phyloP scores from a whole-genome alignment of 2,888 invertebrate species.

The Chrysolina haemoptera region DNA sequence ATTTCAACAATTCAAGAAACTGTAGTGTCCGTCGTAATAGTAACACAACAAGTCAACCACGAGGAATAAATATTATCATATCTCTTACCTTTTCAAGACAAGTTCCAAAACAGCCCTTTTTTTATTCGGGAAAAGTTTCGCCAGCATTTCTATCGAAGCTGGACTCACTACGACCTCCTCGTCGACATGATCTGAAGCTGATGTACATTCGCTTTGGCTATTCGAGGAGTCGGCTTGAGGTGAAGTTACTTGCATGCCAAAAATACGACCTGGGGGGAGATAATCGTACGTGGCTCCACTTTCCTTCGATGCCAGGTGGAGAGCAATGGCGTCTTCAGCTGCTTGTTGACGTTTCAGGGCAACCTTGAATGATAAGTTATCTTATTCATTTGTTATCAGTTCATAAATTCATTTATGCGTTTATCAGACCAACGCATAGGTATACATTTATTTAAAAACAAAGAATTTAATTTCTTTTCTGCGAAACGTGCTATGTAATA shows the following conservation, averaged over 20 bases:
- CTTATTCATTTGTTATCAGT: too few relatives aligned
- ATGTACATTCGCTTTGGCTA: constrained; percentile 35
- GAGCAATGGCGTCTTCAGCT: constrained; percentile 95
- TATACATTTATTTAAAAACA: too few relatives aligned
- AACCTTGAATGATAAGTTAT: constrained; percentile 74
- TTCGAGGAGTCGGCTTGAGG: constrained; percentile 71
- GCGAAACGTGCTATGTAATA: too few relatives aligned
- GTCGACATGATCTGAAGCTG: constrained; percentile 44
- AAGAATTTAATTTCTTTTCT: too few relatives aligned
- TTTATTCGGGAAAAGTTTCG: constrained; percentile 91
- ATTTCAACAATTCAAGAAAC: too few relatives aligned
- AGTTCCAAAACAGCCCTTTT: constrained; percentile 90
- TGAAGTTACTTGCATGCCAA: constrained; percentile 88
- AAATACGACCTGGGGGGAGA: constrained; percentile 92
- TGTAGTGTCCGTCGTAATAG: background rate
- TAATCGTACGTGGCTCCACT: constrained; percentile 81
- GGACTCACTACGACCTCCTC: constrained; percentile 74
- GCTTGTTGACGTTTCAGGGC: constrained; percentile 97
- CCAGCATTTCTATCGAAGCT: constrained; percentile 86
- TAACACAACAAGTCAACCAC: background rate
- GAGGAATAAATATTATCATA: constrained; percentile 1
- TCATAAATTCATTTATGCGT: too few relatives aligned
- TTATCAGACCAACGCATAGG: too few relatives aligned
- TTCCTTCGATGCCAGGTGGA: constrained; percentile 90
- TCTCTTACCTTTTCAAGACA: constrained; percentile 77